Percentiles rank a stretch among this genome's conserved stretches.
Evolutionary conservation across 2,888 invertebrate species (phyloP).

Genomic region (Agrilus cyanescens): DNA sequence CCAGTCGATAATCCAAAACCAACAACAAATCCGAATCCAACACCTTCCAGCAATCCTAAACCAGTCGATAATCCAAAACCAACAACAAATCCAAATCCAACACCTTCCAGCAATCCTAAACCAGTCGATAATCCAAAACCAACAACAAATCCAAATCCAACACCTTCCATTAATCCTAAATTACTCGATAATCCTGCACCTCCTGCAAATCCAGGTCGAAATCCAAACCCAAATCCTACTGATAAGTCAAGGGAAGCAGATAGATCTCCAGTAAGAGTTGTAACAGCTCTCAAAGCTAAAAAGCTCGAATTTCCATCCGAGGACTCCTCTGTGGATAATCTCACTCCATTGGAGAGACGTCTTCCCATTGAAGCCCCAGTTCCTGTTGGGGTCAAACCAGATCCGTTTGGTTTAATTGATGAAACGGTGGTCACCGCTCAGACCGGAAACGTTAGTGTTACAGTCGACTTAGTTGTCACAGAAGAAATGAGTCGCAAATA

Average conservation of each 20-base stretch:
- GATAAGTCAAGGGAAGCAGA: no score
- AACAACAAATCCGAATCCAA: neutral
- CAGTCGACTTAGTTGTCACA: conserved; percentile 20
- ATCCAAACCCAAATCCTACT: no score
- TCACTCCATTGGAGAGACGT: no score
- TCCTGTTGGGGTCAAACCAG: neutral
- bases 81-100: neutral
- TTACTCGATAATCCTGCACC: neutral
- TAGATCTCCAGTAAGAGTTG: no score
- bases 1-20: conserved; percentile 2
- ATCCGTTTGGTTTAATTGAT: neutral
- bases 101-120: neutral
- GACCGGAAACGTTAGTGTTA: conserved; percentile 21
- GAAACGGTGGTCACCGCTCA: conserved; percentile 1
- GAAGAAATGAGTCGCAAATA: conserved; percentile 30
- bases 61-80: neutral
- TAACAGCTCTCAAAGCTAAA: no score
- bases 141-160: neutral
- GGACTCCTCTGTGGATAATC: no score
- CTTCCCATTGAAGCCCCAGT: no score
- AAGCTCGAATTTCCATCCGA: no score
- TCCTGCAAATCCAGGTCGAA: no score
- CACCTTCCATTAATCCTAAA: neutral
- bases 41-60: neutral
- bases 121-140: neutral